Evolutionary conservation across 1,140 invertebrate genomes (phyloP), one percentile per base, ranked within the genome.

Genomic region (Magallana ariakensis): DNA sequence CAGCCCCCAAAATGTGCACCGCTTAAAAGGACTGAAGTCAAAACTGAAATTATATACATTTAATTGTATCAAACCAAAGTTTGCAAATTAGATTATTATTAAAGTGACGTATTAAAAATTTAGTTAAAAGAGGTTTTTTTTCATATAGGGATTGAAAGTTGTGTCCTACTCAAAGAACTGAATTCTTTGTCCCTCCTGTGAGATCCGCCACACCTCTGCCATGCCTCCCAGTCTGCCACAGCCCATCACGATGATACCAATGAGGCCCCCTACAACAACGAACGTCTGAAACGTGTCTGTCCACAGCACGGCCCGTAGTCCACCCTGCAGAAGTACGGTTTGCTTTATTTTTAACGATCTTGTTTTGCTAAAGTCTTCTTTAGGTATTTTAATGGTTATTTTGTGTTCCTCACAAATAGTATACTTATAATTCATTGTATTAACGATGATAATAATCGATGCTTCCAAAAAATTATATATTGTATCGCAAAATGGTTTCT

Each of bases 281-380:
- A 97, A 92, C 0, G 97, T 96, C 95, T 99, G 98, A 88, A 99
- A 97, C 0, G 97, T 96, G 94, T 99, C 98, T 0, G 98, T 98
- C 95, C 93, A 94, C 89, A 99, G 96, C 0, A 98, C 98, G 6
- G 98, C 98, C 94, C 98, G 98, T 96, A 99, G 97, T 5, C 98
- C 98, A 62, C 98, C 98, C 96, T 98, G 93, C 91, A 95, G 95
- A 58, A 9, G n/a, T 3, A 82, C 9, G 75, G 10, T 13, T 9
- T 22, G 13, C 16, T 80, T 80, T 16, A 80, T 80, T 15, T 15
- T 80, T 10, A 46, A 26, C 19, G 33, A 46, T 46, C 33, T 4
- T 5, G 33, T 46, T 46, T 46, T 46, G 5, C 5, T 46, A 4
- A 19, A 19, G 2, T 62, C 33, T 4, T 46, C 33, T 46, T 2